A percentile compares a stretch with the other conserved stretches of the same genome.
Evolutionary conservation across 2,797 vertebrate species (phyloP).

Genomic region (Microctenopoma steveboyesi): DNA sequence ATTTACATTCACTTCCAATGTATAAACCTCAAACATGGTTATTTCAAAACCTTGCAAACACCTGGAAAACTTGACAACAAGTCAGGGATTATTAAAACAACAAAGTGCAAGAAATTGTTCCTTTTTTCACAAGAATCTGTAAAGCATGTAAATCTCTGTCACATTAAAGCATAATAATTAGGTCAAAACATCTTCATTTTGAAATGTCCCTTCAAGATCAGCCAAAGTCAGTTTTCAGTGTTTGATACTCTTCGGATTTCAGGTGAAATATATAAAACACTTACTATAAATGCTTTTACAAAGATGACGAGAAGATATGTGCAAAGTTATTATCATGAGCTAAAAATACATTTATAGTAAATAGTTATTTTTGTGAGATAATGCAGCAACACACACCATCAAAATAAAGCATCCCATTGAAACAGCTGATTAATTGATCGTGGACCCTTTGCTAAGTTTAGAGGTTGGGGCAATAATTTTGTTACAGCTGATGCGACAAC

Average conservation of each 20-base stretch:
- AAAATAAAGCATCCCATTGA: too few relatives aligned
- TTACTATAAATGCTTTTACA: background rate
- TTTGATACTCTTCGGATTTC: background rate
- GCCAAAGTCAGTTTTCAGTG: background rate
- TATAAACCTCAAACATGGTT: background rate
- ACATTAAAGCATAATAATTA: too few relatives aligned
- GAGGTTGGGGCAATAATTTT: too few relatives aligned
- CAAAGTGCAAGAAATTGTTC: background rate
- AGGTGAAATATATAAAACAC: too few relatives aligned
- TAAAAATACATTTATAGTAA: background rate
- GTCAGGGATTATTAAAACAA: background rate
- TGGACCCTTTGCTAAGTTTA: too few relatives aligned
- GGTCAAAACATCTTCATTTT: constrained; percentile 2
- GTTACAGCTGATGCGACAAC: too few relatives aligned
- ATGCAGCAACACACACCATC: background rate
- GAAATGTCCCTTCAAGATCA: background rate
- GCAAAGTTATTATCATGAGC: background rate
- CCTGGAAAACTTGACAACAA: too few relatives aligned
- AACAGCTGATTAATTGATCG: too few relatives aligned
- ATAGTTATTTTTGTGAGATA: background rate
- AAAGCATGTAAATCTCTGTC: background rate
- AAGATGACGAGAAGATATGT: background rate
- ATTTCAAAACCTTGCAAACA: background rate
- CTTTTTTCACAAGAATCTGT: background rate
- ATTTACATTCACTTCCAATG: background rate